Base-by-base conservation (phyloP, 2,113 vertebrate genomes). In the Chelonoidis abingdonii region DNA sequence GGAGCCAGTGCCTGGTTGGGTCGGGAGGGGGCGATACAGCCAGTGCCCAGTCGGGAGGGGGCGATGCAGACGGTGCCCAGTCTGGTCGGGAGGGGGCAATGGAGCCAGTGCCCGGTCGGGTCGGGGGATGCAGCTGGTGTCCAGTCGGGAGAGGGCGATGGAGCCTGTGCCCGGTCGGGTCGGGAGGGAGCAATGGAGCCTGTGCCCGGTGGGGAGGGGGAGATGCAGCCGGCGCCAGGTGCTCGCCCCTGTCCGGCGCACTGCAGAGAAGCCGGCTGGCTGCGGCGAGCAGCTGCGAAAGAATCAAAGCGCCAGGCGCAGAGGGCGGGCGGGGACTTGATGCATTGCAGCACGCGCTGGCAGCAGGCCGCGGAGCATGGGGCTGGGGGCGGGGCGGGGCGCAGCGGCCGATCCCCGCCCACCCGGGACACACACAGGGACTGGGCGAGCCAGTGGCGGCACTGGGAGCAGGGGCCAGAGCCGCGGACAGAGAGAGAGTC, bases 301-400 rank as follows among this genome's bases (percentile, higher is more conserved):
- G 90, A 41, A 75, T 35, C 83, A 12, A 86, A 91, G 78, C 84
- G 89, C 89, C 89, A 49, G 50, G 49, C 83, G 57, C 83, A 49
- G 78, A 72, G 25, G 81, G 83, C 29, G 41, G 84, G 62, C 62
- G 76, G 10, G 69, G 80, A 91, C 49, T 72, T 91, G 89, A 91
- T 91, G 89, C 89, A 91, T 91, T 91, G 89, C 89, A 80, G 89
- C 84, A 82, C 25, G 79, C 4, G 88, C 80, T 65, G 31, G 44
- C 54, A 7, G 53, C 69, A 12, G 50, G 57, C 6, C 47, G 38
- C 27, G 47, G 10, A 54, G n/a, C 10, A 6, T 13, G 47, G 75
- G 8, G 84, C 17, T 27, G 82, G 56, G 24, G n/a, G 75, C 65
- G 56, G 24, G n/a, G 75, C 65, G 53, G 88, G 56, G 75, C 86